These are phyloP conservation scores for Calidris pugnax DNA, from an alignment of 2,113 vertebrate genomes.

Conservation along the genomic window DNA sequence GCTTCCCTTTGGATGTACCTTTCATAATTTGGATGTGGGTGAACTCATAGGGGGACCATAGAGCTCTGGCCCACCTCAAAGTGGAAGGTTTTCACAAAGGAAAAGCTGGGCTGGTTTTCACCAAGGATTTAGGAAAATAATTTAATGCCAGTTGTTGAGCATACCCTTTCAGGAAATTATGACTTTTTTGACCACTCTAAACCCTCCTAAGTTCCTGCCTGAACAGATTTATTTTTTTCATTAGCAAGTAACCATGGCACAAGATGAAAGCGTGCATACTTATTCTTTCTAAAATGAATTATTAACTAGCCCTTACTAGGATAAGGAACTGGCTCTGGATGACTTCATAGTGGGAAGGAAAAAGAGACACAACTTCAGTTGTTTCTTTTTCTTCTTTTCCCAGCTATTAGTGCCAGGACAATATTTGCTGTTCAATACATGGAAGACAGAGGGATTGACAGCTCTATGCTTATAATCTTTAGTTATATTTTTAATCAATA, in stretches of 20 bases:
- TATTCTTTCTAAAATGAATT: neutral
- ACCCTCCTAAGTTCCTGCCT: neutral
- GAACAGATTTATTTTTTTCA: neutral
- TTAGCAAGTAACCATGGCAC: neutral
- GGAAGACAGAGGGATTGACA: neutral
- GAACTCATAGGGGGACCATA: neutral
- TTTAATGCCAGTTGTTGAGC: neutral
- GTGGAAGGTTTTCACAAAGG: neutral
- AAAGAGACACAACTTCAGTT: neutral
- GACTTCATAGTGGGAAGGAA: neutral
- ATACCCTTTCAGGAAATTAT: neutral
- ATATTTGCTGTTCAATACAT: neutral
- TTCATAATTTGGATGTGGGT: neutral
- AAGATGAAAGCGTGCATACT: neutral
- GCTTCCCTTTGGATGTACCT: neutral
- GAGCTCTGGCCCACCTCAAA: neutral
- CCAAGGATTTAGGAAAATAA: neutral
- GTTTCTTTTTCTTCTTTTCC: conserved; percentile 14
- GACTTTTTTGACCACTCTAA: neutral
- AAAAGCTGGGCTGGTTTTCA: neutral
- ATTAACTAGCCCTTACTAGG: neutral
- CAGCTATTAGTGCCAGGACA: neutral
- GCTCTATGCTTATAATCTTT: neutral
- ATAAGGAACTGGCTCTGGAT: neutral
- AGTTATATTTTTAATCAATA: neutral